Evolutionary conservation across 2,113 vertebrate species (phyloP).

Genomic region (Cyphomyrus discorhynchus): DNA sequence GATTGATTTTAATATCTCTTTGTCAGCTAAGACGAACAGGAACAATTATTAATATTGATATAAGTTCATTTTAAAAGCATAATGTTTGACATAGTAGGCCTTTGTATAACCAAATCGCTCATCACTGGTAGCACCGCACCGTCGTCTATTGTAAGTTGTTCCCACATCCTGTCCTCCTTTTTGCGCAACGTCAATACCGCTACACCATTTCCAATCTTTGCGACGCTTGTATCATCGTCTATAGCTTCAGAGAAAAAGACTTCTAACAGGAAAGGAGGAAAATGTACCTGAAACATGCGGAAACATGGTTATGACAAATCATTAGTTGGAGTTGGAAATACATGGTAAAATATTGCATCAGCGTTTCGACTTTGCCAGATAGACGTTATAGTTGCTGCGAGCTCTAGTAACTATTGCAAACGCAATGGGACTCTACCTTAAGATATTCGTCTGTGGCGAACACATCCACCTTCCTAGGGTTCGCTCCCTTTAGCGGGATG

Average conservation of each 20-base stretch:
- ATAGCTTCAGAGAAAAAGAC: constrained; percentile 70
- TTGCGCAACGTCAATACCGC: constrained; percentile 77
- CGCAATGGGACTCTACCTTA: constrained; percentile 61
- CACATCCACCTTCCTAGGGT: constrained; percentile 52
- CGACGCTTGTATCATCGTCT: constrained; percentile 71
- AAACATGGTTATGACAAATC: background rate
- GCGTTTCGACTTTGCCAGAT: background rate
- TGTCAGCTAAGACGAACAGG: constrained; percentile 58
- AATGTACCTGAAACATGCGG: constrained; percentile 67
- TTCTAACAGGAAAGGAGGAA: constrained; percentile 84
- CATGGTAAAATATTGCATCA: background rate
- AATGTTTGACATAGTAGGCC: background rate
- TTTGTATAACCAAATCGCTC: background rate
- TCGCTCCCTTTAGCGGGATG: constrained; percentile 67
- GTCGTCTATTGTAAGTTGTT: constrained; percentile 56
- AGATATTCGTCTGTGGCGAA: constrained; percentile 75
- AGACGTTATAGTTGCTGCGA: background rate
- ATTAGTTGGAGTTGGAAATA: background rate
- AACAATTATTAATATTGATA: background rate
- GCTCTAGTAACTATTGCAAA: background rate
- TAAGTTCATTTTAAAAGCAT: background rate
- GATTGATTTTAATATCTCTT: constrained; percentile 62
- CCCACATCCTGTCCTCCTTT: constrained; percentile 66
- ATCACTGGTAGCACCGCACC: constrained; percentile 44
- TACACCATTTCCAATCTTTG: constrained; percentile 70